Conservation (phyloP, 2,888 invertebrate species). For the Bombyx huttoni region DNA sequence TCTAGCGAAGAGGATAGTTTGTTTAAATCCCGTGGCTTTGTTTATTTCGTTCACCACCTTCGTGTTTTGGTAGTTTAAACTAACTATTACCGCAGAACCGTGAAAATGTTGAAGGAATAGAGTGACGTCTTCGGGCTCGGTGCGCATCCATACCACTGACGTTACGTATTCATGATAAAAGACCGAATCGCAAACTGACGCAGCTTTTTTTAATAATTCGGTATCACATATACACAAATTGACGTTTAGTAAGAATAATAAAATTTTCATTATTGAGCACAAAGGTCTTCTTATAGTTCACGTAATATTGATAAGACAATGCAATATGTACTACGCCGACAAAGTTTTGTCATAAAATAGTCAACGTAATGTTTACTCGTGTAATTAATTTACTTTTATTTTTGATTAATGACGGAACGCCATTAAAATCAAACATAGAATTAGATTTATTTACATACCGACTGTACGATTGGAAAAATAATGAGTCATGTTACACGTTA, state of each 20-base stretch:
- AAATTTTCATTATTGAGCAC: too few relatives aligned
- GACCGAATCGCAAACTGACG: slow-evolving; percentile 20
- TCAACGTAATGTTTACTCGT: neutral
- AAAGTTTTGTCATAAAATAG: too few relatives aligned
- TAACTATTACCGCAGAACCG: slow-evolving; percentile 19
- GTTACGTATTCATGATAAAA: slow-evolving; percentile 20
- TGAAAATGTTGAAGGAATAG: slow-evolving; percentile 20
- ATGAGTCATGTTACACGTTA: too few relatives aligned
- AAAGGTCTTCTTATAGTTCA: too few relatives aligned
- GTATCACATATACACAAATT: neutral
- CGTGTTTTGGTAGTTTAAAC: slow-evolving; percentile 11
- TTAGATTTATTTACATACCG: neutral
- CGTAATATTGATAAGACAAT: too few relatives aligned
- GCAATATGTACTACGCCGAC: too few relatives aligned
- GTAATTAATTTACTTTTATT: neutral
- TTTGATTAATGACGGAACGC: neutral
- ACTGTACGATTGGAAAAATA: neutral
- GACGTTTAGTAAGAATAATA: neutral
- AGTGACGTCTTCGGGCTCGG: slow-evolving; percentile 12
- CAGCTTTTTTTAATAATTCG: slow-evolving; percentile 16
- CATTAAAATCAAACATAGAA: neutral
- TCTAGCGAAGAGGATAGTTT: slow-evolving; percentile 29
- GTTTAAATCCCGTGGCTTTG: slow-evolving; percentile 16
- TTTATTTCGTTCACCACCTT: slow-evolving; percentile 9
- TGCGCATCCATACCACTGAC: slow-evolving; percentile 23